Conservation (phyloP, 2,888 invertebrate species). For the Thereva unica region DNA sequence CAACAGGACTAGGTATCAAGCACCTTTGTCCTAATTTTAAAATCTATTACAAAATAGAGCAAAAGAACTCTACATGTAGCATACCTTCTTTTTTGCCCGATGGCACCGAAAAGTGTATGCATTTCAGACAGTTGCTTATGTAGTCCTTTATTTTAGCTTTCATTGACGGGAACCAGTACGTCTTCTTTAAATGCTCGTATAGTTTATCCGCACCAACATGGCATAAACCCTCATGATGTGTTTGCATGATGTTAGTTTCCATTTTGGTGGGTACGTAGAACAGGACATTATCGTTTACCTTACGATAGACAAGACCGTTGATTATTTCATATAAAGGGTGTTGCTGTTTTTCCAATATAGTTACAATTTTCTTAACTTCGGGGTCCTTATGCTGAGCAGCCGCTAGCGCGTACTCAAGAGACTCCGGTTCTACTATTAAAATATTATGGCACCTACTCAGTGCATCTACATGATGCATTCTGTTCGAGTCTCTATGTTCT, state of each 20-base stretch:
- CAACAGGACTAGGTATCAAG: no score
- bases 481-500: slow-evolving; percentile 43
- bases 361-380: slow-evolving; percentile 39
- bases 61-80: no score
- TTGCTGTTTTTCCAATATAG: slow-evolving; percentile 35
- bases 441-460: slow-evolving; percentile 43
- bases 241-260: slow-evolving; percentile 37
- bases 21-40: no score
- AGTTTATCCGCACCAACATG: slow-evolving; percentile 47
- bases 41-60: no score
- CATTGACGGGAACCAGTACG: slow-evolving; percentile 49
- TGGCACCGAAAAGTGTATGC: slow-evolving; percentile 49
- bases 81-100: slow-evolving; percentile 33
- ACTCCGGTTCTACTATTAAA: slow-evolving; percentile 44
- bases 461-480: slow-evolving; percentile 48
- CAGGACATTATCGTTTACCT: slow-evolving; percentile 24
- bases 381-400: slow-evolving; percentile 41
- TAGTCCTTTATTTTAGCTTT: slow-evolving; percentile 50
- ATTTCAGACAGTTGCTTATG: slow-evolving; percentile 52
- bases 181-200: neutral
- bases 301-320: slow-evolving; percentile 23
- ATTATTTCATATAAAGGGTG: slow-evolving; percentile 5
- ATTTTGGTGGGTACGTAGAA: slow-evolving; percentile 16
- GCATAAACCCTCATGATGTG: slow-evolving; percentile 44
- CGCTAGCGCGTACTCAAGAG: slow-evolving; percentile 43